These are phyloP conservation scores for Microcebus jonahi DNA, from an alignment of 2,113 vertebrate genomes.

Conservation along the genomic window DNA sequence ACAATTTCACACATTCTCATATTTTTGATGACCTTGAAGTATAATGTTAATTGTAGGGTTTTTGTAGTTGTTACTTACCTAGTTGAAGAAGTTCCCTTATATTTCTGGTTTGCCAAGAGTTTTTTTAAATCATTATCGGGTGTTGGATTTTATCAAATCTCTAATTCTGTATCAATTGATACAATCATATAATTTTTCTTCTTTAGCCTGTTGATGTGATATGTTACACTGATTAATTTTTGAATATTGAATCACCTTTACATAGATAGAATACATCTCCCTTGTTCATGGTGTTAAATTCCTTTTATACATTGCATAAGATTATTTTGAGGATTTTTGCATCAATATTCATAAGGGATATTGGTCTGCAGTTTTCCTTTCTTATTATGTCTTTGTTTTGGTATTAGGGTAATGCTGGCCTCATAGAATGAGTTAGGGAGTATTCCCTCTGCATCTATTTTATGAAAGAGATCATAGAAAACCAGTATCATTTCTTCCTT, in stretches of 20 bases:
- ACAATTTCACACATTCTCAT: not conserved
- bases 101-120: not conserved
- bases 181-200: not conserved
- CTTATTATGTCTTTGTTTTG: not conserved
- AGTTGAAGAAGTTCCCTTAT: not conserved
- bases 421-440: not conserved
- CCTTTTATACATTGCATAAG: not conserved
- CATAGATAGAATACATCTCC: not conserved
- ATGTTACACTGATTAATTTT: not conserved
- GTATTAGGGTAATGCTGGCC: not conserved
- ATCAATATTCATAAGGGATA: not conserved
- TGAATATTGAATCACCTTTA: not conserved
- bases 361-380: not conserved
- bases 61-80: not conserved
- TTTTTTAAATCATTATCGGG: not conserved
- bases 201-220: not conserved
- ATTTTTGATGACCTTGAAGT: slow-evolving; percentile 3
- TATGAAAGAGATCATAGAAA: not conserved
- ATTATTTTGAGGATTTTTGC: not conserved
- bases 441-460: not conserved
- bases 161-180: not conserved
- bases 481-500: not conserved
- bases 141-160: not conserved
- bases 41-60: not conserved
- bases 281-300: not conserved